Base-by-base conservation (phyloP, 1,140 invertebrate species). In the Dreissena rostriformis region DNA sequence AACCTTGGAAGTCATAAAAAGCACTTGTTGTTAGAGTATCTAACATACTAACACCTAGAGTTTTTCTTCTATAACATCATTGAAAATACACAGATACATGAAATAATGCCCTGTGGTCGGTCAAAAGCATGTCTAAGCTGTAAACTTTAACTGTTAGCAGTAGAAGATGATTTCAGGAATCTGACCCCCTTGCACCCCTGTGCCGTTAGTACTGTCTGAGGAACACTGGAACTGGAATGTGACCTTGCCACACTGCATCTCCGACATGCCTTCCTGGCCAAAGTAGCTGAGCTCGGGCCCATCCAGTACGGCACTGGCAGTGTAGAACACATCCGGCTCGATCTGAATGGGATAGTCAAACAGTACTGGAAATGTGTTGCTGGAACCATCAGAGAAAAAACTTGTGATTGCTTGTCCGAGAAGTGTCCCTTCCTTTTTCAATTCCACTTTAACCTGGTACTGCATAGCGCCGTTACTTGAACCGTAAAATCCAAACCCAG, bases 141-240 rank as follows among this genome's bases (percentile, higher is more conserved):
- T n/a, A n/a, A n/a, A n/a, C n/a, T n/a, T n/a, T n/a, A n/a, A n/a
- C n/a, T n/a, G 7, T 29, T 70, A 91, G 52, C 86, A 90, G 82
- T 95, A 97, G 93, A 98, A 98, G 85, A 97, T 97, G 57, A 98
- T 96, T 92, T 97, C 97, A 10, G 97, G 97, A 89, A 98, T 97
- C 93, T 98, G 97, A 82, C 97, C 97, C 91, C 97, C 97, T 90
- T 98, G 97, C 0, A 97, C 96, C 0, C 96, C 97, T 0, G 97
- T 98, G 19, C 97, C 97, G 93, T 98, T 98, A 90, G 97, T 98
- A 91, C 97, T 97, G 55, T 97, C 97, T n/a, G 96, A 95, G 11
- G 96, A 96, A 91, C 96, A 97, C n/a, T 96, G 96, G 92, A 98
- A 98, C 90, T 97, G 96, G 92, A 98, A 98, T 17, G 96, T 96